These are phyloP conservation scores for Synaphobranchus kaupii DNA, from an alignment of 2,797 vertebrate species.

Conservation along the genomic window DNA sequence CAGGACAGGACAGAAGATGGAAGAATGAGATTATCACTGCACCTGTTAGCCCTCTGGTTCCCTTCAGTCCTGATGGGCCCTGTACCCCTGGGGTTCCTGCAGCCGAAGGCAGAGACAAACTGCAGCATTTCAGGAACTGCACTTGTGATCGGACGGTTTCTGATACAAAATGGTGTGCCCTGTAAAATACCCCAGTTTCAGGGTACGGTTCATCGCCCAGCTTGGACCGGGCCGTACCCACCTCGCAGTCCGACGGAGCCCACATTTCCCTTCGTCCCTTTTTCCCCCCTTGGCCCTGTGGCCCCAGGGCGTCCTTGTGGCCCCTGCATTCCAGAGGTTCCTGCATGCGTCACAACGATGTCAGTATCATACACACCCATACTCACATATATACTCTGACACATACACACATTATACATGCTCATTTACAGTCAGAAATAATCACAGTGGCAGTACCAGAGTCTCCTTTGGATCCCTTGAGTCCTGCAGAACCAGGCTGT, in stretches of 20 bases:
- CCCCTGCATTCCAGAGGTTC: background rate
- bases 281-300: slow-evolving; percentile 21
- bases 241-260: background rate
- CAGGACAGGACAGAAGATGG: background rate
- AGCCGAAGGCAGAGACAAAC: background rate
- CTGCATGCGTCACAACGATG: background rate
- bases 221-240: background rate
- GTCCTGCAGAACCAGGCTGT: background rate
- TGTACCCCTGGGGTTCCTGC: background rate
- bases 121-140: background rate
- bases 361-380: background rate
- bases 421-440: background rate
- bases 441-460: background rate
- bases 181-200: background rate
- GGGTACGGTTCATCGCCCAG: background rate
- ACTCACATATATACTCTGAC: background rate
- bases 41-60: background rate
- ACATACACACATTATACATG: background rate
- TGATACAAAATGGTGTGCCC: background rate
- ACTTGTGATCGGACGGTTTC: background rate
- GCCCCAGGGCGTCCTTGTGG: background rate
- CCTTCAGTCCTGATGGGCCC: background rate
- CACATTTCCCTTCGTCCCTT: background rate
- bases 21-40: background rate
- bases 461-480: slow-evolving; percentile 5